These are phyloP conservation scores for Columba janthina DNA, from an alignment of 2,113 vertebrate genomes.

Conservation along the genomic window DNA sequence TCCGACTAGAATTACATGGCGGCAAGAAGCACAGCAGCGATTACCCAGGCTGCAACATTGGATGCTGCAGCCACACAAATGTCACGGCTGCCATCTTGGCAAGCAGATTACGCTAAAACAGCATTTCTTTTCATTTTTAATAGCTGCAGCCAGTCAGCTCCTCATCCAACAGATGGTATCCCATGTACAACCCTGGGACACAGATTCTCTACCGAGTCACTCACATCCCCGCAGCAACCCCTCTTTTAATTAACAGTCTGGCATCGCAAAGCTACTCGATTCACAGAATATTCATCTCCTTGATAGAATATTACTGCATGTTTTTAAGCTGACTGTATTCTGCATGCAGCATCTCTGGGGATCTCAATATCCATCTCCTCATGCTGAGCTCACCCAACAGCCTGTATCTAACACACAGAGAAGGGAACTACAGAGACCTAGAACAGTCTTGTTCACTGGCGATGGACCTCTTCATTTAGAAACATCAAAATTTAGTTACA, in stretches of 20 bases:
- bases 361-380: constrained; percentile 7
- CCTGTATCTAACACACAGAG: background rate
- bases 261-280: background rate
- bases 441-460: background rate
- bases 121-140: background rate
- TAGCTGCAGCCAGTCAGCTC: background rate
- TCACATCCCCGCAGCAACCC: background rate
- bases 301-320: background rate
- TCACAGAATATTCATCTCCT: background rate
- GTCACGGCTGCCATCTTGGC: background rate
- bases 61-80: background rate
- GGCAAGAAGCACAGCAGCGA: background rate
- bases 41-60: accelerated
- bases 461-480: background rate
- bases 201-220: background rate
- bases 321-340: background rate
- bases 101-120: background rate
- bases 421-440: background rate
- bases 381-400: background rate
- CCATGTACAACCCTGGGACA: background rate
- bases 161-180: constrained; percentile 31
- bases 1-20: accelerated
- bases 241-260: background rate
- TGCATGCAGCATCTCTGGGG: background rate
- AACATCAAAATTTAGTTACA: background rate